A percentile compares a stretch with the other conserved stretches of the same genome.
Evolutionary conservation across 1,140 invertebrate genomes (phyloP).

Genomic region (Drosophila subpulchrella): DNA sequence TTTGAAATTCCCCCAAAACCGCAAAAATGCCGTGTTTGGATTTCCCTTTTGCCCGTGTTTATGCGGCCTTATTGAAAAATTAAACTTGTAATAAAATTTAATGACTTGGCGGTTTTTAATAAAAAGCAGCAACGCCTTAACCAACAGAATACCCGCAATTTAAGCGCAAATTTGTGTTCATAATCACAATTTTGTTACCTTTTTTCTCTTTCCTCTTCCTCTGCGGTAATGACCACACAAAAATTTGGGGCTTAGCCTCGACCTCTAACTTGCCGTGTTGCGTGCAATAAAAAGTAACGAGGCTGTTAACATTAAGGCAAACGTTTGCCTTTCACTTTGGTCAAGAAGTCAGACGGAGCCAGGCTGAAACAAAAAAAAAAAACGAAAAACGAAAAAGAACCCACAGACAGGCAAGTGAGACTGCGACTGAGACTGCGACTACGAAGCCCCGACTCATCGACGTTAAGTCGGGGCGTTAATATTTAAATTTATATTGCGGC

Average conservation of each 20-base stretch:
- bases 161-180: slow-evolving; percentile 81
- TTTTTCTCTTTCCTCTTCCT: slow-evolving; percentile 33
- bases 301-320: slow-evolving; percentile 81
- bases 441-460: slow-evolving; percentile 38
- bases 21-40: slow-evolving; percentile 2
- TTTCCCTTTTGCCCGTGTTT: slow-evolving; percentile 20
- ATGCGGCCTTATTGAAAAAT: slow-evolving; percentile 76
- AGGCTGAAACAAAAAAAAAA: slow-evolving; percentile 67
- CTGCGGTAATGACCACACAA: slow-evolving; percentile 69
- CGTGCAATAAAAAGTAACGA: slow-evolving; percentile 81
- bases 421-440: neutral
- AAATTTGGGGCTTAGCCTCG: slow-evolving; percentile 45
- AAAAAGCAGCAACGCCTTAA: slow-evolving; percentile 42
- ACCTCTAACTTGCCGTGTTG: slow-evolving; percentile 56
- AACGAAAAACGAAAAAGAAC: neutral
- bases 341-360: slow-evolving; percentile 67
- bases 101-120: slow-evolving; percentile 79
- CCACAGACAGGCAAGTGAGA: slow-evolving; percentile 30
- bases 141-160: slow-evolving; percentile 58
- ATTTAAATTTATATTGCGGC: slow-evolving; percentile 80
- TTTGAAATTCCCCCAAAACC: no score
- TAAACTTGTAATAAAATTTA: slow-evolving; percentile 82
- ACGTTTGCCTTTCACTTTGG: slow-evolving; percentile 63
- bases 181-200: slow-evolving; percentile 78
- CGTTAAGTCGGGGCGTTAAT: slow-evolving; percentile 76